A percentile compares a stretch with the other conserved stretches of the same genome.
Conservation (phyloP, 2,797 vertebrate genomes). For the Sebastiscus albofasciatus region DNA sequence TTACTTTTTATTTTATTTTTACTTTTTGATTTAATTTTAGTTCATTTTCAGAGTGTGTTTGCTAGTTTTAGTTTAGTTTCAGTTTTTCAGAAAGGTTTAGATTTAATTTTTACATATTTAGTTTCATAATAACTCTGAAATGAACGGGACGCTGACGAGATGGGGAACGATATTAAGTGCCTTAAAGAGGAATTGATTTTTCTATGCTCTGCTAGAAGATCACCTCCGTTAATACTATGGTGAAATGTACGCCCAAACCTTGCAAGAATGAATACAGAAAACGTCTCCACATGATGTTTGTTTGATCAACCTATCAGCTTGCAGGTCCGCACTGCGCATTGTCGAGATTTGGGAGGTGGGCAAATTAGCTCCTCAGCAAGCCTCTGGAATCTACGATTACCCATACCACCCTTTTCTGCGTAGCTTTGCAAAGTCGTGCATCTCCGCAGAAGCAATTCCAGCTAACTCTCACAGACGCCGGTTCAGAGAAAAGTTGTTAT, state of each 20-base stretch:
- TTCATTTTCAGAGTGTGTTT: too few species aligned
- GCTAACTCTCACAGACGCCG: not conserved
- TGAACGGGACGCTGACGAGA: not conserved
- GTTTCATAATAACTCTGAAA: too few species aligned
- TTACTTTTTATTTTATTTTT: too few species aligned
- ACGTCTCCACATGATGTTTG: not conserved
- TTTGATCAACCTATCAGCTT: not conserved
- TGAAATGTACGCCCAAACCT: not conserved
- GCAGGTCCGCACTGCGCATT: not conserved
- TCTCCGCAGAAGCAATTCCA: not conserved
- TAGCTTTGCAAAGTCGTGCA: not conserved
- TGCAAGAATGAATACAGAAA: not conserved
- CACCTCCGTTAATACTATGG: not conserved
- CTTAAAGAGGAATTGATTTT: not conserved
- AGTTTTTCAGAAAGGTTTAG: too few species aligned
- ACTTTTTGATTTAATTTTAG: too few species aligned
- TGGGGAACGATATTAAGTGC: not conserved
- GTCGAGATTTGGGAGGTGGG: not conserved
- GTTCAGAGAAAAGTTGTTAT: not conserved
- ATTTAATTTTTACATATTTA: too few species aligned
- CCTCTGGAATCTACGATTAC: not conserved
- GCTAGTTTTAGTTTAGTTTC: too few species aligned
- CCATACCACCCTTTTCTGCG: not conserved
- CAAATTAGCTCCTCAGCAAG: not conserved
- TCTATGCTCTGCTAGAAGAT: not conserved